A percentile compares a stretch with the other conserved stretches of the same genome.
These are phyloP conservation scores for Anniella stebbinsi DNA, from an alignment of 2,797 vertebrate genomes.

Conservation along the genomic window DNA sequence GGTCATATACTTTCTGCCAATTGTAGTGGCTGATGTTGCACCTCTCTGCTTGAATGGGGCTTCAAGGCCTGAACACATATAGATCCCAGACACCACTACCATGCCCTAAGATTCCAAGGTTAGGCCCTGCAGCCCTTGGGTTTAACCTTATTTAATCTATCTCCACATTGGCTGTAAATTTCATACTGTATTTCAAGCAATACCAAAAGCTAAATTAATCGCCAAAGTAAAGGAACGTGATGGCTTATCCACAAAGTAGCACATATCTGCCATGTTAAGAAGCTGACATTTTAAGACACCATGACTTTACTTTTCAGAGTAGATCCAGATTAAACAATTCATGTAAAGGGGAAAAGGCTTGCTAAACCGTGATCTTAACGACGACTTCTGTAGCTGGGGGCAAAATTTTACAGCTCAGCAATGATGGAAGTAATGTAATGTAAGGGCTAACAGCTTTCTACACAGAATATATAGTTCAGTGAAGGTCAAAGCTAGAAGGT, in stretches of 20 bases:
- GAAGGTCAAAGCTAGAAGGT: conserved; percentile 19
- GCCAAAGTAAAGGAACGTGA: neutral
- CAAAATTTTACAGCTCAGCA: conserved; percentile 44
- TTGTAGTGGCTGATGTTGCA: neutral
- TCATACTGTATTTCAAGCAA: neutral
- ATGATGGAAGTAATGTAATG: conserved; percentile 55
- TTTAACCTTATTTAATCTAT: neutral
- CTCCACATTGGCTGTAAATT: neutral
- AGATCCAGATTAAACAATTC: conserved; percentile 27
- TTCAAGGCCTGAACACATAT: neutral
- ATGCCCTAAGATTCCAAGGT: neutral
- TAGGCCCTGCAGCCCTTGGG: neutral
- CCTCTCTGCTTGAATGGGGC: neutral
- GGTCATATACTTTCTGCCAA: neutral
- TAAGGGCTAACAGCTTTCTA: conserved; percentile 36
- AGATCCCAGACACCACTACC: neutral
- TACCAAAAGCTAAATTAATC: neutral
- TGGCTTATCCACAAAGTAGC: neutral
- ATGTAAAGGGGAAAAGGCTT: conserved; percentile 27
- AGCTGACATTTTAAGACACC: conserved; percentile 26
- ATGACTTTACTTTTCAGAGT: conserved; percentile 19
- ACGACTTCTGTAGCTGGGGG: conserved; percentile 10
- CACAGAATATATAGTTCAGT: conserved; percentile 31
- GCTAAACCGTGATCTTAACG: conserved; percentile 27
- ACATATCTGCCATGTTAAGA: neutral